A percentile compares a stretch with the other conserved stretches of the same genome.
These are phyloP conservation scores for Elgaria multicarinata DNA, from an alignment of 2,113 vertebrate genomes.

Conservation along the genomic window DNA sequence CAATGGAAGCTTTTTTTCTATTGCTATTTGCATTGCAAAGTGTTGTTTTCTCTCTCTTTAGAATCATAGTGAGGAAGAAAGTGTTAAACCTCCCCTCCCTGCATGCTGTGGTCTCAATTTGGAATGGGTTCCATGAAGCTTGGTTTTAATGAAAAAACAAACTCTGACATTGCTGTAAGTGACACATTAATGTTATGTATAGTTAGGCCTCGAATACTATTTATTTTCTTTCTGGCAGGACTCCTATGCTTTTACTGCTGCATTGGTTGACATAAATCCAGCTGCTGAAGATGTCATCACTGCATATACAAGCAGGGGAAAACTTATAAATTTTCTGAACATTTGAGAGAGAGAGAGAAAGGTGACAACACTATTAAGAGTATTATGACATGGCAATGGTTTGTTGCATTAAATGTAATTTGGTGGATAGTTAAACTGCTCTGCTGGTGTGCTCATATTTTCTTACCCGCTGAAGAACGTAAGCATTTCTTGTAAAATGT, in stretches of 20 bases:
- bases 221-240: background rate
- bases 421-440: constrained; percentile 1
- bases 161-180: background rate
- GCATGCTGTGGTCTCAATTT: background rate
- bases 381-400: constrained; percentile 22
- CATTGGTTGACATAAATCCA: background rate
- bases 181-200: background rate
- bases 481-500: background rate
- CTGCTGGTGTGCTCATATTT: background rate
- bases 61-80: background rate
- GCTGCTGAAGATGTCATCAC: background rate
- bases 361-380: constrained; percentile 4
- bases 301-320: background rate
- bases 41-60: too few relatives aligned
- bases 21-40: too few relatives aligned
- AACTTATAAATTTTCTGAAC: background rate
- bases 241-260: background rate
- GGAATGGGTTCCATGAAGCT: background rate
- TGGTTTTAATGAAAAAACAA: background rate
- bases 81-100: background rate
- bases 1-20: too few relatives aligned
- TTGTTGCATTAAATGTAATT: constrained; percentile 36
- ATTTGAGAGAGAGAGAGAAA: background rate
- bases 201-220: background rate
- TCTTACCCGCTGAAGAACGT: constrained; percentile 36